Conservation (phyloP, 2,797 vertebrate species). For the Florisuga fusca region DNA sequence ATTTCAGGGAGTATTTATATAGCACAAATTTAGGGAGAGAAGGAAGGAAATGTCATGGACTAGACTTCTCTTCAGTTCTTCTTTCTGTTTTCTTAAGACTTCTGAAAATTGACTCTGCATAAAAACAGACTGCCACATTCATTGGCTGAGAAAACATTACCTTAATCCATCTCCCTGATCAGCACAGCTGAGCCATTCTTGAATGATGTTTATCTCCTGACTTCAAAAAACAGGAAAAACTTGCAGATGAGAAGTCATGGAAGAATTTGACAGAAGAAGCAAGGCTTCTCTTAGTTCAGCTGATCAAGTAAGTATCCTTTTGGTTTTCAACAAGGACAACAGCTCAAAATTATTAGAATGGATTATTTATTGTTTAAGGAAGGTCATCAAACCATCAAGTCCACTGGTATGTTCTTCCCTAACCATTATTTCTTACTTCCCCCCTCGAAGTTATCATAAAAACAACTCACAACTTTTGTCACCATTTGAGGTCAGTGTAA, state of each 20-base stretch:
- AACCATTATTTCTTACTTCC: neutral
- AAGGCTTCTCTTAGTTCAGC: neutral
- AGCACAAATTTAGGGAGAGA: neutral
- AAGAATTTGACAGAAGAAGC: neutral
- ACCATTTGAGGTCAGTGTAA: neutral
- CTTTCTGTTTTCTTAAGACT: slow-evolving; percentile 23
- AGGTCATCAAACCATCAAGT: neutral
- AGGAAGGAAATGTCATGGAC: neutral
- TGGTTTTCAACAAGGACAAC: neutral
- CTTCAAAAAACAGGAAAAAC: neutral
- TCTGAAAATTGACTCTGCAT: neutral
- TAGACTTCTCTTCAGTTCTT: neutral
- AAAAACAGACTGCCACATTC: neutral
- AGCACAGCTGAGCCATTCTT: neutral
- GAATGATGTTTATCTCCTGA: neutral
- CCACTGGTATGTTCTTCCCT: neutral
- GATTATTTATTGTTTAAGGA: neutral
- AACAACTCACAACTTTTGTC: neutral
- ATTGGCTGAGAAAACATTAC: neutral
- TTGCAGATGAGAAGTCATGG: neutral
- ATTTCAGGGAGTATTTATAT: slow-evolving; percentile 1
- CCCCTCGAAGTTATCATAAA: neutral
- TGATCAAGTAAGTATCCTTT: neutral
- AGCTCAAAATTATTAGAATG: neutral
- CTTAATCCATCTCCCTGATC: neutral